Base-by-base conservation (phyloP, 1,140 invertebrate species). In the Caenorhabditis briggsae region DNA sequence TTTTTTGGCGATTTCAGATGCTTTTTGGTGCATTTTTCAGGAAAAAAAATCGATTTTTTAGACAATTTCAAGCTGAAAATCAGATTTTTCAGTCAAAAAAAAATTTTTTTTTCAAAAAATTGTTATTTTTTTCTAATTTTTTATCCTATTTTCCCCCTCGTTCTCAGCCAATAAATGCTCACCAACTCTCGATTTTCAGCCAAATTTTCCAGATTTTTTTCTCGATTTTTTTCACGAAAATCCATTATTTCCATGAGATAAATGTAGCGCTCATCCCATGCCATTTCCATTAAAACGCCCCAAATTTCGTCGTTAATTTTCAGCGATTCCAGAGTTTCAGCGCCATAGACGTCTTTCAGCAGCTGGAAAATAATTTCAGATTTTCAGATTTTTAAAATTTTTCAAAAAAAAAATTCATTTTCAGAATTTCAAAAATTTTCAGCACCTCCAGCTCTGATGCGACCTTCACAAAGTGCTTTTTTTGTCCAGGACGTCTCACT, bases 241-340 rank as follows among this genome's bases (percentile, higher is more conserved):
- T 78, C 41, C 46, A 78, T 11, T 0, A 50, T 12, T 53, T 78
- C 70, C 20, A 78, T n/a, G 7, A 78, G 14, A 78, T 78, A 78
- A 41, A 33, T 50, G 70, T 23, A 53, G 2, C 70, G 43, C 14
- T 78, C 70, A 8, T 78, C 70, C 70, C 70, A 78, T 20, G 46
- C n/a, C 46, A 78, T 50, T 25, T 78, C 70, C 70, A 78, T 78
- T 20, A 78, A 46, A 78, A 78, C 41, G n/a, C 50, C 33, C 70
- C 70, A 78, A 11, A 46, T 78, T 23, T 78, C 46, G 23, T 78
- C 70, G 46, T 11, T 50, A 6, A 78, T 78, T 16, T 78, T 53
- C 46, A 78, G 46, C 5, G 5, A 50, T 14, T 78, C n/a, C n/a
- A 78, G 46, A 8, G 46, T 12, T 23, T 78, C 46, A 8, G 1